Evolutionary conservation across 2,113 vertebrate genomes (phyloP).

Genomic region (Phrynosoma platyrhinos): DNA sequence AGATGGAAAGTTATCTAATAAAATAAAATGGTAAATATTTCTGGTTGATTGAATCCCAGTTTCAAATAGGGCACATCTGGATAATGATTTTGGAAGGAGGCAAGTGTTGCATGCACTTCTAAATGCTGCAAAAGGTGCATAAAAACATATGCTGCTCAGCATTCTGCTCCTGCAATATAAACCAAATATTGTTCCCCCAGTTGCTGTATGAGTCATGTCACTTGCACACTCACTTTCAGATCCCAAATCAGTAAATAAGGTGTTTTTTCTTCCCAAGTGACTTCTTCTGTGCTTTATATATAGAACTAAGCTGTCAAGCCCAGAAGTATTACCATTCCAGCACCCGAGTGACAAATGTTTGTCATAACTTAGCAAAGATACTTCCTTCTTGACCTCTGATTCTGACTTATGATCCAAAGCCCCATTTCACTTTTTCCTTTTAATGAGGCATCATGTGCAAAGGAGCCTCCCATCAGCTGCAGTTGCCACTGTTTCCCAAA

Average conservation of each 20-base stretch:
- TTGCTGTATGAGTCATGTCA: background rate
- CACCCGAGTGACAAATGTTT: background rate
- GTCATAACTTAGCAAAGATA: background rate
- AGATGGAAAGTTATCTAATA: background rate
- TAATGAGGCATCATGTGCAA: conserved; percentile 1
- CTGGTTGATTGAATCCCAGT: background rate
- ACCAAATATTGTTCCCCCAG: background rate
- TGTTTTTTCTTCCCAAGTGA: background rate
- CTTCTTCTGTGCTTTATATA: background rate
- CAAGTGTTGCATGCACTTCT: background rate
- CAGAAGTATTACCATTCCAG: background rate
- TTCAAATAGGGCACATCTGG: background rate
- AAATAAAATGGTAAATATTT: conserved; percentile 2
- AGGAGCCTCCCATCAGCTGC: background rate
- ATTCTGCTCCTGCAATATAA: background rate
- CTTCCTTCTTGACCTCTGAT: background rate
- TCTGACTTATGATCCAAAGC: background rate
- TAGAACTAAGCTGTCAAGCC: background rate
- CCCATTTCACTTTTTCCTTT: background rate
- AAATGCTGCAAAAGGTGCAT: background rate
- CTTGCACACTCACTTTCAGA: background rate
- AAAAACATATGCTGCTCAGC: background rate
- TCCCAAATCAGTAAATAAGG: background rate
- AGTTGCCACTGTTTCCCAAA: background rate
- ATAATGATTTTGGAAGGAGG: background rate